phyloP scores from a whole-genome alignment of 2,888 invertebrate genomes.

The Lepidochitona cinerea region DNA sequence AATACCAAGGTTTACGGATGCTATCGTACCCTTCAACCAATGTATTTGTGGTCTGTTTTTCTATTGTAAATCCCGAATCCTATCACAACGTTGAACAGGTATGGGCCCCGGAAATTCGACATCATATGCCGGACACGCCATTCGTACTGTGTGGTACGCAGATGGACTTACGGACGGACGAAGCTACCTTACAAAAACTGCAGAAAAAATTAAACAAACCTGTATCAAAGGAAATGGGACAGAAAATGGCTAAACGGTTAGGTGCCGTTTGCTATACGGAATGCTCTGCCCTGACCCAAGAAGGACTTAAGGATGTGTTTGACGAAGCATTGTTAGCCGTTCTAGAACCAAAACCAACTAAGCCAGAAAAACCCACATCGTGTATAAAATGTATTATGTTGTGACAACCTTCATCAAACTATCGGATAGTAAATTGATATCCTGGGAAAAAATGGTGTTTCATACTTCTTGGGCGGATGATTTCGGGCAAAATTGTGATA shows the following conservation, averaged over 20 bases:
- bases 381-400: constrained; percentile 49
- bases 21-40: constrained; percentile 65
- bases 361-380: constrained; percentile 32
- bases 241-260: constrained; percentile 36
- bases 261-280: constrained; percentile 52
- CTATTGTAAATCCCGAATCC: constrained; percentile 54
- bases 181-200: constrained; percentile 47
- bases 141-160: constrained; percentile 61
- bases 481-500: no score
- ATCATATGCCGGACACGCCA: constrained; percentile 54
- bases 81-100: constrained; percentile 53
- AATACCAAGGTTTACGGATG: constrained; percentile 62
- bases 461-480: no score
- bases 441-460: no score
- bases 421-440: no score
- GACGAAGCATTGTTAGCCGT: constrained; percentile 61
- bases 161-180: constrained; percentile 51
- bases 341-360: constrained; percentile 52
- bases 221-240: constrained; percentile 43
- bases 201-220: constrained; percentile 53
- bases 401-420: no score
- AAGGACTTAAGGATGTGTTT: constrained; percentile 61
- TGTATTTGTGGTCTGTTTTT: constrained; percentile 65
- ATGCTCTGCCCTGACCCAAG: constrained; percentile 52
- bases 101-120: constrained; percentile 61